Evolutionary conservation across 2,113 vertebrate species (phyloP).

Genomic region (Dendrocopos noguchii): DNA sequence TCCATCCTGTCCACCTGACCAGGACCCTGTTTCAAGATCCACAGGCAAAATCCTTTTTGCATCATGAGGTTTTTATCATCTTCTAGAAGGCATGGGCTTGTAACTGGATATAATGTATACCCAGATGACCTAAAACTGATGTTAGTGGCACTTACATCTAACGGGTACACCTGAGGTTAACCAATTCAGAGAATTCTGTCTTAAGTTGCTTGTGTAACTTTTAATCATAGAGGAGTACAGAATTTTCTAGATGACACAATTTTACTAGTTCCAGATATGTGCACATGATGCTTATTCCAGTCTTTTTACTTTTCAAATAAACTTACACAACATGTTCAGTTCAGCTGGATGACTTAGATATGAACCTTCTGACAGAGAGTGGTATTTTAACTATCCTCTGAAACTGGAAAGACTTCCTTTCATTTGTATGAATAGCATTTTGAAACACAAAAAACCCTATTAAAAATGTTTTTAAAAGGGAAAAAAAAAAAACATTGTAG

Average conservation of each 20-base stretch:
- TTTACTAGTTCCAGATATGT: neutral
- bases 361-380: neutral
- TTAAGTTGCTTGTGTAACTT: neutral
- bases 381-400: neutral
- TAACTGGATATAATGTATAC: neutral
- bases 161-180: neutral
- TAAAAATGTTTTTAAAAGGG: neutral
- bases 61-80: neutral
- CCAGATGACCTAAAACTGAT: slow-evolving; percentile 17
- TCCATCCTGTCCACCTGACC: neutral
- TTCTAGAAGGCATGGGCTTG: neutral
- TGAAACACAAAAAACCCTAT: neutral
- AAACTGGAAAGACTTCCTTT: neutral
- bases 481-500: neutral
- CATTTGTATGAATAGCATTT: neutral
- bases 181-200: neutral
- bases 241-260: neutral
- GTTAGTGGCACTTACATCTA: neutral
- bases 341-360: neutral
- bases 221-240: neutral
- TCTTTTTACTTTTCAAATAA: neutral
- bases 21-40: neutral
- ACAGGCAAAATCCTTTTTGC: neutral
- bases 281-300: neutral
- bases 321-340: neutral